phyloP scores from a whole-genome alignment of 1,140 invertebrate species.

The Aphaenogaster ashmeadi region DNA sequence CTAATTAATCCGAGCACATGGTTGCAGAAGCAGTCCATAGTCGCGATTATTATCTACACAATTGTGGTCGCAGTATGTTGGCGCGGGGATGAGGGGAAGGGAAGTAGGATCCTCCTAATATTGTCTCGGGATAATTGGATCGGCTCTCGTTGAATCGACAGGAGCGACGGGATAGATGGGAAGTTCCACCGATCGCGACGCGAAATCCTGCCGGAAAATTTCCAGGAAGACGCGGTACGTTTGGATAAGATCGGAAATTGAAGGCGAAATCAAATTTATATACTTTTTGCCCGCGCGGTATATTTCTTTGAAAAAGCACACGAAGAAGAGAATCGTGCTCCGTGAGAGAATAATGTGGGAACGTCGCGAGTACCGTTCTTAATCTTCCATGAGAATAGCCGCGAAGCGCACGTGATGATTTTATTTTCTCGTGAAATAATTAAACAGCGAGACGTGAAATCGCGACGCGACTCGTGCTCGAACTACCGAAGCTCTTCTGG shows the following conservation, averaged over 20 bases:
- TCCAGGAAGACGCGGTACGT: background rate
- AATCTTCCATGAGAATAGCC: background rate
- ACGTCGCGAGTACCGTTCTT: background rate
- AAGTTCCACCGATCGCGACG: background rate
- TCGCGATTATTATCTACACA: constrained; percentile 56
- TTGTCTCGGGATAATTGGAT: constrained; percentile 57
- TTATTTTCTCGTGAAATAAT: constrained; percentile 17
- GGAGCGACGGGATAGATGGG: background rate
- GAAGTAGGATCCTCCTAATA: constrained; percentile 44
- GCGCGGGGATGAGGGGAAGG: background rate
- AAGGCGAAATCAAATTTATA: constrained; percentile 7
- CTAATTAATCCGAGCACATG: constrained; percentile 46
- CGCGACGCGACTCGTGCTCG: background rate
- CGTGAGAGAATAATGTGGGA: background rate
- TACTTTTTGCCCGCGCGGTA: background rate
- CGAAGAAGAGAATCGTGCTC: background rate
- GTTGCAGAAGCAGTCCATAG: background rate
- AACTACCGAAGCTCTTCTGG: constrained; percentile 2
- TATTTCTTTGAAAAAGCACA: background rate
- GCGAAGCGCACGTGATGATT: background rate
- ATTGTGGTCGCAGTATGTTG: constrained; percentile 14
- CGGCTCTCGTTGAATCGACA: constrained; percentile 41
- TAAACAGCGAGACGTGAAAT: constrained; percentile 19
- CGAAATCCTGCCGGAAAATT: constrained; percentile 1
- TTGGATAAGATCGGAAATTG: background rate